phyloP scores from a whole-genome alignment of 2,797 vertebrate species.

The Phrynocephalus forsythii region DNA sequence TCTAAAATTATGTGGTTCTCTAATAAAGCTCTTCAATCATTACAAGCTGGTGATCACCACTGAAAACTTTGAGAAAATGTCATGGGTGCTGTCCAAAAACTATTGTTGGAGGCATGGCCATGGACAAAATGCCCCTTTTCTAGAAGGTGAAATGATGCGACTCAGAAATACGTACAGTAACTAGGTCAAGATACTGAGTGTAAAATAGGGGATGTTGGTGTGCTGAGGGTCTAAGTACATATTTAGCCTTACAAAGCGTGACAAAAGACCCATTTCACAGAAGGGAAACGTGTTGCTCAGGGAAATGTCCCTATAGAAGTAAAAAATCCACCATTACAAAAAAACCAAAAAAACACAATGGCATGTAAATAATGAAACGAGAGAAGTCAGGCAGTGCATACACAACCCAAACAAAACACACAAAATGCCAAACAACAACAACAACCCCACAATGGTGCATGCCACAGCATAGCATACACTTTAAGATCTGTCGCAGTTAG shows the following conservation, averaged over 20 bases:
- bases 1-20: background rate
- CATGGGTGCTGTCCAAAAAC: background rate
- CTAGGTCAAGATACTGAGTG: background rate
- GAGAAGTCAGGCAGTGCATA: no score
- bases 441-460: no score
- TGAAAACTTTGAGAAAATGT: background rate
- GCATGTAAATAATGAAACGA: background rate
- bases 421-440: no score
- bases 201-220: background rate
- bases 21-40: background rate
- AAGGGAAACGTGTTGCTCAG: background rate
- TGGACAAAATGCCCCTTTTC: background rate
- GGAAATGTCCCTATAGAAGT: no score
- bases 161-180: background rate
- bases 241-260: background rate
- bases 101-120: background rate
- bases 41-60: background rate
- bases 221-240: background rate
- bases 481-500: no score
- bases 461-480: no score
- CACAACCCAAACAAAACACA: no score
- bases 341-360: background rate
- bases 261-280: background rate
- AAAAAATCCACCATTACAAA: background rate
- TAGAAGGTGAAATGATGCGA: background rate